Percentiles rank a stretch among this genome's conserved stretches.
phyloP scores from a whole-genome alignment of 2,888 invertebrate genomes.

The Rhaphigaster nebulosa region DNA sequence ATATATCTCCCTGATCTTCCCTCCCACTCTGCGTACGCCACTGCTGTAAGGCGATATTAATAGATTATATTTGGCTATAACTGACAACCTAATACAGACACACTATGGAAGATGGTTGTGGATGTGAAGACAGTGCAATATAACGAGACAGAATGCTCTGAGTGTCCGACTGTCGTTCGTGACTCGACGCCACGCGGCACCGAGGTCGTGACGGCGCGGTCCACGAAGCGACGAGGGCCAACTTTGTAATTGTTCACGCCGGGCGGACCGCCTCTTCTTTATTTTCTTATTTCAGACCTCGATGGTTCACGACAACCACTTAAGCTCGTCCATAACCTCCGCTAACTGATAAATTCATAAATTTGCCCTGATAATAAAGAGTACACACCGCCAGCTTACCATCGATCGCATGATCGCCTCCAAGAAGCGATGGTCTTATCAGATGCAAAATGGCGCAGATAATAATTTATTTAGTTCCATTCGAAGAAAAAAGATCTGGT shows the following conservation, averaged over 20 bases:
- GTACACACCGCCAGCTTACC: background rate
- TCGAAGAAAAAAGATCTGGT: no score
- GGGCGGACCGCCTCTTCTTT: background rate
- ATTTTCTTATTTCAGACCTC: background rate
- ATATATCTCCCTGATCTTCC: no score
- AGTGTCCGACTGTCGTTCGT: slow-evolving; percentile 21
- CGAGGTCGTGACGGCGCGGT: background rate
- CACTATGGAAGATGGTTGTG: no score
- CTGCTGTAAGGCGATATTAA: no score
- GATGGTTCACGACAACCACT: slow-evolving; percentile 12
- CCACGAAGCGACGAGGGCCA: background rate
- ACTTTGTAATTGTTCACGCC: slow-evolving; percentile 37
- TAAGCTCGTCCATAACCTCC: background rate
- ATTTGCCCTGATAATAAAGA: background rate
- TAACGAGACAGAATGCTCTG: background rate
- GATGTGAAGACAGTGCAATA: no score
- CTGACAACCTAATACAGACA: no score
- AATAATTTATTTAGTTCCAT: no score
- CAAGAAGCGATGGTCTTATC: no score
- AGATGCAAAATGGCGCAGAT: no score
- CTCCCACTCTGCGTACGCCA: no score
- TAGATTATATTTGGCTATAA: no score
- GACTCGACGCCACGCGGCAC: background rate
- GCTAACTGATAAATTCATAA: background rate
- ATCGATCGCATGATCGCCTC: background rate